Evolutionary conservation across 2,797 vertebrate genomes (phyloP), one percentile per base, ranked within the genome.

Genomic region (Pterois miles): DNA sequence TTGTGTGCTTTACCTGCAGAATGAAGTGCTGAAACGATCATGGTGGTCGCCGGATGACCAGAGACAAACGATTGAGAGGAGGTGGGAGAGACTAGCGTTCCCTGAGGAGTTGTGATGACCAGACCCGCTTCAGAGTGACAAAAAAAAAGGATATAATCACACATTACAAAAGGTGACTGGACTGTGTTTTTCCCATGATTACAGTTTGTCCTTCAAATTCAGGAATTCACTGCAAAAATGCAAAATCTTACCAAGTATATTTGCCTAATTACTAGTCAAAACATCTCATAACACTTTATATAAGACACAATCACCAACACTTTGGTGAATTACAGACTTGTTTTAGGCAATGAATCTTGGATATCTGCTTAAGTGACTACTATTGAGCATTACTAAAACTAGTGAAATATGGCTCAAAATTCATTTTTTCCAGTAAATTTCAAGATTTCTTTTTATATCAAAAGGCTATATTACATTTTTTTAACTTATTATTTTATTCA

Each of bases 51-150:
- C 23, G 94, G 94, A 82, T 96, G 95, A 68, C 93, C 95, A 20
- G 95, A 90, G 72, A 96, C 93, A 50, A 95, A 97, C 4, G 98
- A 97, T 85, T 98, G 97, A 77, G 98, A 97, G 76, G 97, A 97
- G 65, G 97, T 97, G 92, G 94, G 98, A 81, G 97, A 98, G 82
- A 99, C 96, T 65, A 99, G 93, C 22, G 97, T 97, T 90, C 97
- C 97, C 90, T 97, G 97, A 6, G 97, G 97, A 86, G 98, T 98
- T 6, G 97, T 98, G 93, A 99, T 98, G 85, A 99, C 98, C 87
- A 99, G 93, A 91, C 98, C 98, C 8, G 98, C 98, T 96, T 95
- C 91, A 88, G 71, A 80, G 33, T 80, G 71, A 92, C 33, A 23
- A 38, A 22, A 59, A 64, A 52, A 18, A 46, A n/a, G n/a, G 2